Percentiles rank a stretch among this genome's conserved stretches.
These are phyloP conservation scores for Brienomyrus longianalis DNA, from an alignment of 2,113 vertebrate genomes.

Conservation along the genomic window DNA sequence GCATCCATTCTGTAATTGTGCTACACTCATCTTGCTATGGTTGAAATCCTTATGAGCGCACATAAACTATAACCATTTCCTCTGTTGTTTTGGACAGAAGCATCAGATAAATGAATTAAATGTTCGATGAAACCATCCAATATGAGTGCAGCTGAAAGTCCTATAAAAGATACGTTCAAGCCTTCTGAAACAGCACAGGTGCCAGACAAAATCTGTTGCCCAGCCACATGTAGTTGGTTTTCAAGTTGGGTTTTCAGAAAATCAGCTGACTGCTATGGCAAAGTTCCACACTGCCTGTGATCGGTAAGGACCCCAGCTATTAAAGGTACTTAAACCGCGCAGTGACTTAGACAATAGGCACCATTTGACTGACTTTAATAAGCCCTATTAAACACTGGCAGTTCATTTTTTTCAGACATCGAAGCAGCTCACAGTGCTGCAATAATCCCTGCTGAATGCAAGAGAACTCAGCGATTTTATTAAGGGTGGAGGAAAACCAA, in stretches of 20 bases:
- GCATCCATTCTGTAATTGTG: neutral
- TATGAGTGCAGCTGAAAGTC: neutral
- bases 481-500: neutral
- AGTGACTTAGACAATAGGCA: neutral
- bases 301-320: neutral
- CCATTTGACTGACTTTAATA: conserved; percentile 1
- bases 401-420: neutral
- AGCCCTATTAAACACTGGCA: neutral
- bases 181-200: neutral
- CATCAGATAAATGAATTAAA: neutral
- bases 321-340: neutral
- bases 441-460: neutral
- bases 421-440: neutral
- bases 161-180: neutral
- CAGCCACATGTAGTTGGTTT: neutral
- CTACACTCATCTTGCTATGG: neutral
- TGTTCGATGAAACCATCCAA: neutral
- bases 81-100: neutral
- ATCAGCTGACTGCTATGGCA: neutral
- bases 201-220: neutral
- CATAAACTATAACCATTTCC: neutral
- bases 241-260: neutral
- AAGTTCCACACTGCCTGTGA: neutral
- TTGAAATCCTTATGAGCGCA: neutral
- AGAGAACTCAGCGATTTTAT: neutral